These are phyloP conservation scores for Caenorhabditis panamensis DNA, from an alignment of 2,888 invertebrate genomes.

Conservation along the genomic window DNA sequence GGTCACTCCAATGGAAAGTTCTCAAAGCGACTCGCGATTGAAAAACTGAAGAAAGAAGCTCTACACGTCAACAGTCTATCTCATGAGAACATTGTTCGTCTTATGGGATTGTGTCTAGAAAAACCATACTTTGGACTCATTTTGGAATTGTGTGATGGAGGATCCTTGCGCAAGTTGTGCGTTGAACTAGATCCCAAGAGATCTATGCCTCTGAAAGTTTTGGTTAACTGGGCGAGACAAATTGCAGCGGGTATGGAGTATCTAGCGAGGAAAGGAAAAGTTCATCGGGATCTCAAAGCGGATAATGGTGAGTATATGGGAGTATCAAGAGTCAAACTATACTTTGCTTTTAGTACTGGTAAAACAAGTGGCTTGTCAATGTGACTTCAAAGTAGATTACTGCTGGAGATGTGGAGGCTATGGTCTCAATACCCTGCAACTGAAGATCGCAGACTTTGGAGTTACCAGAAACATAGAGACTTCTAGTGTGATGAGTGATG, in stretches of 20 bases:
- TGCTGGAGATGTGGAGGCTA: conserved; percentile 51
- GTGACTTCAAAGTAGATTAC: conserved; percentile 81
- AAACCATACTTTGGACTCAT: conserved; percentile 93
- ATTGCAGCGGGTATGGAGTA: conserved; percentile 97
- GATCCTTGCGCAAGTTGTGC: background rate
- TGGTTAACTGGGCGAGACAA: conserved; percentile 94
- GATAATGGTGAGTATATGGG: conserved; percentile 51
- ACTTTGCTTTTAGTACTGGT: conserved; percentile 68
- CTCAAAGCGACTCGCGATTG: background rate
- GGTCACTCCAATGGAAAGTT: background rate
- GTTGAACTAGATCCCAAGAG: background rate
- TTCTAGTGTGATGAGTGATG: background rate
- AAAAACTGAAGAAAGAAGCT: conserved; percentile 86
- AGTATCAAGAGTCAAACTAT: no score
- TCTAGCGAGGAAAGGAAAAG: conserved; percentile 90
- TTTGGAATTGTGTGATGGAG: conserved; percentile 95
- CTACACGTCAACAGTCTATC: conserved; percentile 94
- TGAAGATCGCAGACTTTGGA: background rate
- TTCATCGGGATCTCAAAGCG: conserved; percentile 94
- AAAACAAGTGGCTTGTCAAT: conserved; percentile 68
- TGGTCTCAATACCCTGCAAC: background rate
- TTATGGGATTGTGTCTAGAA: conserved; percentile 93
- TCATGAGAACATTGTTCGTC: conserved; percentile 95
- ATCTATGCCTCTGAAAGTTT: conserved; percentile 82
- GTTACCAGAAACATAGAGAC: background rate